phyloP scores from a whole-genome alignment of 2,113 vertebrate species.

The Periophthalmus modestus region DNA sequence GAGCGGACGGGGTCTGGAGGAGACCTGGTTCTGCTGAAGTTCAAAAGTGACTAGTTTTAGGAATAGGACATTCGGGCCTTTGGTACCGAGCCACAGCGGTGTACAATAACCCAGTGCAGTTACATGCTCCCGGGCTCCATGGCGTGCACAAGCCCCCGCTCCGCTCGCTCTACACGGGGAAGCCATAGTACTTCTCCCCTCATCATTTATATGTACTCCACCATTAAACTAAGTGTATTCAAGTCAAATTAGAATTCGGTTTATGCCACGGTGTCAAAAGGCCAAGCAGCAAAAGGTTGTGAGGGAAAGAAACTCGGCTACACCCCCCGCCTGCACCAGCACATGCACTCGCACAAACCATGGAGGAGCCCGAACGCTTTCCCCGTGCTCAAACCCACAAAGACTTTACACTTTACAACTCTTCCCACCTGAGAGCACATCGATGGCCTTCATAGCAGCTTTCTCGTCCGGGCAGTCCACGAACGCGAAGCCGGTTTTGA shows the following conservation, averaged over 20 bases:
- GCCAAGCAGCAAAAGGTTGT: constrained; percentile 59
- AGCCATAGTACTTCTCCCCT: no score
- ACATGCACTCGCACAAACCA: constrained; percentile 36
- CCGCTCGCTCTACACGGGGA: constrained; percentile 5
- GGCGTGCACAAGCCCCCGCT: constrained; percentile 32
- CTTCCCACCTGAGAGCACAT: constrained; percentile 93
- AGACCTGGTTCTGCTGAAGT: background rate
- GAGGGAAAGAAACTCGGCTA: constrained; percentile 51
- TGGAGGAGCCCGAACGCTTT: constrained; percentile 33
- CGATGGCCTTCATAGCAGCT: constrained; percentile 98
- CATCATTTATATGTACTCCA: no score
- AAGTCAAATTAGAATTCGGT: background rate
- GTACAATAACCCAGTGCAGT: constrained; percentile 30
- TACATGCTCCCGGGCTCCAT: constrained; percentile 20
- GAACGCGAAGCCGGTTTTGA: constrained; percentile 97
- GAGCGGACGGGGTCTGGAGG: background rate
- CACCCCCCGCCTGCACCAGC: constrained; percentile 49
- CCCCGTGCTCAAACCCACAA: constrained; percentile 11
- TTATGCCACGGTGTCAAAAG: constrained; percentile 59
- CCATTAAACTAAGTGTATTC: background rate
- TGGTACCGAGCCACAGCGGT: background rate
- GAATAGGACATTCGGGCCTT: constrained; percentile 13
- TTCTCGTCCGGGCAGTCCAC: constrained; percentile 98
- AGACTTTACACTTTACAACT: background rate
- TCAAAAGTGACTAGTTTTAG: constrained; percentile 21